Evolutionary conservation across 2,888 invertebrate species (phyloP), one percentile per base, ranked within the genome.

Genomic region (Schrankia costaestrigalis): DNA sequence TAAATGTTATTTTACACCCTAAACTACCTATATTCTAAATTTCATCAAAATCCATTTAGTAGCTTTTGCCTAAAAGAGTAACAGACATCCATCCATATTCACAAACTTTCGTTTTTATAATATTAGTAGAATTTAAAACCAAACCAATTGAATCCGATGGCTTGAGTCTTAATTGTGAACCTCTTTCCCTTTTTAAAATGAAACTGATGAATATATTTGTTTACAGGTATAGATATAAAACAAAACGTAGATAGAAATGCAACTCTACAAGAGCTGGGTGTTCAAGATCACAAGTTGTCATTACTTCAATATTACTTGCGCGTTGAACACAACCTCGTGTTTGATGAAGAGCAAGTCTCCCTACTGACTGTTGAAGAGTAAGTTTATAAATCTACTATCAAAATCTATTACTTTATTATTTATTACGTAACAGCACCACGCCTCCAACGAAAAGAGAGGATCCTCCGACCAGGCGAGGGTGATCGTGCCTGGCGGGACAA

Each of bases 261-360:
- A 12, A 19, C 33, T 6, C 8, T 35, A 8, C 2, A 25, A 29
- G 29, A 35, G 5, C 29, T 35, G 10, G 29, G 35, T 0, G 9
- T 33, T 8, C 14, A 36, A 43, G 3, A 26, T 28, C 14, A 43
- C 55, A 54, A 65, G 64, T 44, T 33, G 45, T 11, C 30, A 17
- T 34, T 14, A 18, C 9, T 29, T 19, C 15, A 22, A 13, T 3
- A 2, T 8, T 12, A 11, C 11, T 12, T 34, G 8, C 3, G 14
- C 7, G n/a, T 34, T 34, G 18, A 34, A 3, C 17, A 33, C 22
- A 33, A 33, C 13, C 15, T 28, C 8, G 13, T 32, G 27, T 19
- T 40, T 18, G 31, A 25, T 30, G 22, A 34, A 8, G 22, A 45
- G 1, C 55, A 57, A 14, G 24, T 29, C 1, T 7, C 17, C 2